These are phyloP conservation scores for Hystrix brachyura DNA, from an alignment of 2,113 vertebrate genomes.

Conservation along the genomic window DNA sequence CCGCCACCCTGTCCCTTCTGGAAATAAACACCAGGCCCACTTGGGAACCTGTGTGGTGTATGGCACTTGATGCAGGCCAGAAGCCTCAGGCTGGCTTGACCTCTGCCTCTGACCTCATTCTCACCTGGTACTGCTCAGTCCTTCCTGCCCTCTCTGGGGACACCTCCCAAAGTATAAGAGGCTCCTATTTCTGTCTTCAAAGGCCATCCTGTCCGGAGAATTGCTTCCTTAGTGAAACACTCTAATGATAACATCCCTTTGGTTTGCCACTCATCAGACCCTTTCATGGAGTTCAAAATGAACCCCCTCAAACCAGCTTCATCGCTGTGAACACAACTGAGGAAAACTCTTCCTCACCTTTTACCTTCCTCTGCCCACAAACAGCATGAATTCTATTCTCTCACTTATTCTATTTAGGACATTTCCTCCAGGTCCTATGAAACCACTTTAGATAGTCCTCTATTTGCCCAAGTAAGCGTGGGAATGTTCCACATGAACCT, in stretches of 20 bases:
- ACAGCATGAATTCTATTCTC: neutral
- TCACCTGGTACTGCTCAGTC: neutral
- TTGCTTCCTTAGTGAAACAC: neutral
- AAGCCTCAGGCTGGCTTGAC: neutral
- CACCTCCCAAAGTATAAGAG: fast-evolving
- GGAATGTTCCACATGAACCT: fast-evolving
- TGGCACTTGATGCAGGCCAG: fast-evolving
- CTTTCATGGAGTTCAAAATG: neutral
- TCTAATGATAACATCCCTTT: neutral
- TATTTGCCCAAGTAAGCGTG: neutral
- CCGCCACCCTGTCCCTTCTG: neutral
- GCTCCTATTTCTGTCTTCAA: neutral
- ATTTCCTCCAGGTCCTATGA: neutral
- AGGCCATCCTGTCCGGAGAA: neutral
- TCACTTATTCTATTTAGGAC: neutral
- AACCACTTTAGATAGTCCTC: neutral
- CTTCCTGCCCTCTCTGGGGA: neutral
- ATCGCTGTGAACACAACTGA: neutral
- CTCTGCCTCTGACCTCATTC: fast-evolving
- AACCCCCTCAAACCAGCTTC: neutral
- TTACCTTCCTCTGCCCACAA: neutral
- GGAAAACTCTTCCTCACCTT: neutral
- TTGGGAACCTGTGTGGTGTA: fast-evolving
- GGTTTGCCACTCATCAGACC: neutral
- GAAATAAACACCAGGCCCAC: neutral